These are phyloP conservation scores for Chloropsis hardwickii DNA, from an alignment of 2,113 vertebrate genomes.

Conservation along the genomic window DNA sequence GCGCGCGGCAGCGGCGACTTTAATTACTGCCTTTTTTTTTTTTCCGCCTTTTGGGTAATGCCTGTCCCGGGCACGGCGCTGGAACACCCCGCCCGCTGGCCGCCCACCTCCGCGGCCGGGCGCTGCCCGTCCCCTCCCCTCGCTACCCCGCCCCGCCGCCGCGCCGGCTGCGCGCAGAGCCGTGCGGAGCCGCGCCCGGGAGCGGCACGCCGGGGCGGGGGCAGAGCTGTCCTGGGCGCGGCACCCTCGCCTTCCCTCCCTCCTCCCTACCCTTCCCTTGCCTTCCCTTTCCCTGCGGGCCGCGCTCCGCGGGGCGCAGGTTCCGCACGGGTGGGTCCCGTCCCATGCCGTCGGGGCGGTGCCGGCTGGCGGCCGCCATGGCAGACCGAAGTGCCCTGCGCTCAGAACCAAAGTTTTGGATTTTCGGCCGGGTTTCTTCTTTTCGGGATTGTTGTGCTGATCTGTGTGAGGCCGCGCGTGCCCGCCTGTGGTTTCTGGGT, in stretches of 20 bases:
- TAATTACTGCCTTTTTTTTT: conserved; percentile 28
- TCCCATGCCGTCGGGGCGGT: neutral
- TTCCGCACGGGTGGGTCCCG: neutral
- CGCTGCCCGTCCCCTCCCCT: neutral
- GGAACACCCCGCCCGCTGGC: neutral
- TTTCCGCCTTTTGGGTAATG: neutral
- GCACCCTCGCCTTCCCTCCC: neutral
- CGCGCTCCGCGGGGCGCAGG: neutral
- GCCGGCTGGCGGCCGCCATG: neutral
- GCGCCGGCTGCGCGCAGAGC: neutral
- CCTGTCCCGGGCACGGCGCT: neutral
- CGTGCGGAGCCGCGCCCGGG: neutral
- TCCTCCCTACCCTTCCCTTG: neutral
- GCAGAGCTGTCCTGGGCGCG: neutral
- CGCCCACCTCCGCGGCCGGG: neutral
- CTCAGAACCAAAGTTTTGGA: rapidly evolving
- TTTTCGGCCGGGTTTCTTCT: neutral
- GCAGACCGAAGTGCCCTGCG: rapidly evolving
- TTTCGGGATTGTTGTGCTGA: too few relatives aligned
- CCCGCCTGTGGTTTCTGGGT: neutral
- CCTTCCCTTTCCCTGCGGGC: neutral
- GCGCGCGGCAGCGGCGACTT: conserved; percentile 4
- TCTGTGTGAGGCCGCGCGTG: rapidly evolving
- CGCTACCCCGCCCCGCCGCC: neutral
- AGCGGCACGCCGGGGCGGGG: too few relatives aligned